Evolutionary conservation across 2,797 vertebrate genomes (phyloP).

Genomic region (Toxotes lorentzi): DNA sequence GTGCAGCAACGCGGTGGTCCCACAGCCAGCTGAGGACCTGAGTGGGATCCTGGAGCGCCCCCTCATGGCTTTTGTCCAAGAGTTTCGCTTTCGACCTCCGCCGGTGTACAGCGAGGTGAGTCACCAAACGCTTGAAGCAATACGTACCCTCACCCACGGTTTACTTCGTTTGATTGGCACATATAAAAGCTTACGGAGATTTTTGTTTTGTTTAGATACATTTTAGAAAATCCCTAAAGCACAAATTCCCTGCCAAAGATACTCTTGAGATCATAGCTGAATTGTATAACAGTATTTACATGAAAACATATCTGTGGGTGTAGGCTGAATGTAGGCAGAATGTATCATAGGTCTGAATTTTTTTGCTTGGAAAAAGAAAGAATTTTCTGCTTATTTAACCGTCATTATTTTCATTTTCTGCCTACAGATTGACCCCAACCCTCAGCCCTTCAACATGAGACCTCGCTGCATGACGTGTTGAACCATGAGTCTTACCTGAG

Average conservation of each 20-base stretch:
- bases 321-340: conserved; percentile 1
- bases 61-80: conserved; percentile 93
- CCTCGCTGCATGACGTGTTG: conserved; percentile 97
- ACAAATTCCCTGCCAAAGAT: conserved; percentile 1
- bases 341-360: not conserved
- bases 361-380: not conserved
- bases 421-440: conserved; percentile 93
- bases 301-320: conserved; percentile 24
- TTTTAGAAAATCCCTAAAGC: not conserved
- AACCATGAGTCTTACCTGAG: conserved; percentile 77
- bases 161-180: conserved; percentile 5
- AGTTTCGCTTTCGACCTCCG: conserved; percentile 94
- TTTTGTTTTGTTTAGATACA: not conserved
- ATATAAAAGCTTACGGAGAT: not conserved
- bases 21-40: conserved; percentile 78
- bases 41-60: conserved; percentile 86
- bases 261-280: conserved; percentile 2
- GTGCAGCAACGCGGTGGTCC: conserved; percentile 60
- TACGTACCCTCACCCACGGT: not conserved
- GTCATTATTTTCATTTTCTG: not conserved
- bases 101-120: conserved; percentile 95
- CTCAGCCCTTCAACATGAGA: conserved; percentile 83
- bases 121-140: not conserved
- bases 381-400: not conserved
- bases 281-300: conserved; percentile 17